Conservation (phyloP, 1,140 invertebrate genomes). For the Piezodorus guildinii region DNA sequence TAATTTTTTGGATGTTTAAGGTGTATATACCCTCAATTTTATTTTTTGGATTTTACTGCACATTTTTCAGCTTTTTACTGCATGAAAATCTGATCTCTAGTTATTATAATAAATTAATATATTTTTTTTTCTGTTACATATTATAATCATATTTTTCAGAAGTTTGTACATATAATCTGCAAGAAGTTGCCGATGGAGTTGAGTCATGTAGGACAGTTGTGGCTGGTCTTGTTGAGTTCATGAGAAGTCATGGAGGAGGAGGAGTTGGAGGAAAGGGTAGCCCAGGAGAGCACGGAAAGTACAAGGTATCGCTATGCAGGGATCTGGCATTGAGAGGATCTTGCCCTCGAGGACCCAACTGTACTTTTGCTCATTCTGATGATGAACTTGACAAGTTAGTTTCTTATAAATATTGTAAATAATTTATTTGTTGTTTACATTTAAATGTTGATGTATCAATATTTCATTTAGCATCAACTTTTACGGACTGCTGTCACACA, state of each 20-base stretch:
- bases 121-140: too few relatives aligned
- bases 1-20: too few relatives aligned
- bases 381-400: constrained; percentile 73
- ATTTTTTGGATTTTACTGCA: too few relatives aligned
- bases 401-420: too few relatives aligned
- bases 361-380: constrained; percentile 85
- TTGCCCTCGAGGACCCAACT: constrained; percentile 75
- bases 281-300: constrained; percentile 38
- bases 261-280: constrained; percentile 9
- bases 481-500: too few relatives aligned
- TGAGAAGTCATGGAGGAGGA: constrained; percentile 52
- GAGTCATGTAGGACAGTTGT: constrained; percentile 72
- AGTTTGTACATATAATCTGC: constrained; percentile 51
- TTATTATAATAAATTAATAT: too few relatives aligned
- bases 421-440: too few relatives aligned
- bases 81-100: too few relatives aligned
- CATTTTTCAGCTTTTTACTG: too few relatives aligned
- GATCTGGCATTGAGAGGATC: constrained; percentile 63
- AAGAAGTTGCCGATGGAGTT: constrained; percentile 60
- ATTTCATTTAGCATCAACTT: too few relatives aligned
- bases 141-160: constrained; percentile 43
- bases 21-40: too few relatives aligned
- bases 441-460: too few relatives aligned
- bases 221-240: constrained; percentile 71
- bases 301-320: constrained; percentile 85